Evolutionary conservation across 2,888 invertebrate genomes (phyloP).

Genomic region (Xylota sylvarum): DNA sequence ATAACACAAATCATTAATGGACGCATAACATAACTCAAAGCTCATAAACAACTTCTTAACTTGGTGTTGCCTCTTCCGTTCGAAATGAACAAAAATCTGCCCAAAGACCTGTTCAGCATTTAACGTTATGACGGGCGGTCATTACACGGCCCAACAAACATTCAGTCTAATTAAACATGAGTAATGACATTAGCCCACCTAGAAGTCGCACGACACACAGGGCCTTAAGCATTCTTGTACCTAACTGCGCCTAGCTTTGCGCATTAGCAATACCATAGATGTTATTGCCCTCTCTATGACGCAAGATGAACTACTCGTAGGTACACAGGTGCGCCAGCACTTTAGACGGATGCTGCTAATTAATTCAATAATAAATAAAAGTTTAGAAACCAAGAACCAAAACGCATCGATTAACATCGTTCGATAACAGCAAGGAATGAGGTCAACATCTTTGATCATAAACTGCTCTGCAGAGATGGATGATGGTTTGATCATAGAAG

Average conservation of each 20-base stretch:
- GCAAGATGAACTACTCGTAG: constrained; percentile 18
- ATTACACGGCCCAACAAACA: constrained; percentile 19
- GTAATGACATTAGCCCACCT: constrained; percentile 20
- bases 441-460: constrained; percentile 18
- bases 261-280: constrained; percentile 6
- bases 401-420: constrained; percentile 58
- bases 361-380: constrained; percentile 48
- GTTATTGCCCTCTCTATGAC: constrained; percentile 42
- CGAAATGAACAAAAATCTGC: constrained; percentile 27
- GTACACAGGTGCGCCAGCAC: not conserved
- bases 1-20: constrained; percentile 11
- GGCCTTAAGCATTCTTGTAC: constrained; percentile 12
- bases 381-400: constrained; percentile 54
- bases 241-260: constrained; percentile 14
- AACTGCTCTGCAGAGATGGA: constrained; percentile 2
- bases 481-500: not conserved
- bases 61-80: constrained; percentile 26
- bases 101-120: constrained; percentile 15
- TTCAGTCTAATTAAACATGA: constrained; percentile 24
- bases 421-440: constrained; percentile 34
- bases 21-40: constrained; percentile 14
- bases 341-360: constrained; percentile 34
- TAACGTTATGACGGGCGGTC: constrained; percentile 35
- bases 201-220: constrained; percentile 38
- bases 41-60: constrained; percentile 20